A percentile compares a stretch with the other conserved stretches of the same genome.
Conservation (phyloP, 1,140 invertebrate genomes). For the Bombus superbus region DNA sequence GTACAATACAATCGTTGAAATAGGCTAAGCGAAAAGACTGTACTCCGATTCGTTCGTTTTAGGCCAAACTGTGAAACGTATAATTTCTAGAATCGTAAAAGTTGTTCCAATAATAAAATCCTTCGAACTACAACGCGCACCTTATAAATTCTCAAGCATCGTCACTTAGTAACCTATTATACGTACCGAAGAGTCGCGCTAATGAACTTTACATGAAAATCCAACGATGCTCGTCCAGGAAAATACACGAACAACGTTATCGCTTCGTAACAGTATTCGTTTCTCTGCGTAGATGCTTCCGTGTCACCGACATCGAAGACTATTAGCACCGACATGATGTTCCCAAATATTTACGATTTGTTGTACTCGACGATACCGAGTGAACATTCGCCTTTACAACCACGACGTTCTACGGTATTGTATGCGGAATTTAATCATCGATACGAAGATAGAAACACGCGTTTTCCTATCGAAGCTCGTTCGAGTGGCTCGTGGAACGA, state of each 20-base stretch:
- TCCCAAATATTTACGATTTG: slow-evolving; percentile 16
- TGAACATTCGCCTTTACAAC: not conserved
- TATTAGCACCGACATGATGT: slow-evolving; percentile 11
- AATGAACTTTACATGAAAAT: not conserved
- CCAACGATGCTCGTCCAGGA: not conserved
- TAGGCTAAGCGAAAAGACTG: not conserved
- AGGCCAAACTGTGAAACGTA: not conserved
- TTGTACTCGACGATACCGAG: not conserved
- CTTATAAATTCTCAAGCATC: not conserved
- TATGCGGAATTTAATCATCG: not conserved
- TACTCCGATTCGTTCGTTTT: not conserved
- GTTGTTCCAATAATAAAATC: not conserved
- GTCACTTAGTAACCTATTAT: not conserved
- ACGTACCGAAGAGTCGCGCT: not conserved
- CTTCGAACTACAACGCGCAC: not conserved
- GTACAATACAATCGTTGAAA: too few relatives aligned
- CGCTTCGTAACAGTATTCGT: not conserved
- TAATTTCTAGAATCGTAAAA: too few relatives aligned
- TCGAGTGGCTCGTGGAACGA: not conserved
- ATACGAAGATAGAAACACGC: not conserved
- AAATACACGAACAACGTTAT: not conserved
- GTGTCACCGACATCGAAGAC: not conserved
- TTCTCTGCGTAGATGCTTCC: not conserved
- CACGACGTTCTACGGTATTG: not conserved
- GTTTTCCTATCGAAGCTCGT: too few relatives aligned